Evolutionary conservation across 64 coral and sea anemone genomes (phyloP).

Genomic region (Anthopleura sola): DNA sequence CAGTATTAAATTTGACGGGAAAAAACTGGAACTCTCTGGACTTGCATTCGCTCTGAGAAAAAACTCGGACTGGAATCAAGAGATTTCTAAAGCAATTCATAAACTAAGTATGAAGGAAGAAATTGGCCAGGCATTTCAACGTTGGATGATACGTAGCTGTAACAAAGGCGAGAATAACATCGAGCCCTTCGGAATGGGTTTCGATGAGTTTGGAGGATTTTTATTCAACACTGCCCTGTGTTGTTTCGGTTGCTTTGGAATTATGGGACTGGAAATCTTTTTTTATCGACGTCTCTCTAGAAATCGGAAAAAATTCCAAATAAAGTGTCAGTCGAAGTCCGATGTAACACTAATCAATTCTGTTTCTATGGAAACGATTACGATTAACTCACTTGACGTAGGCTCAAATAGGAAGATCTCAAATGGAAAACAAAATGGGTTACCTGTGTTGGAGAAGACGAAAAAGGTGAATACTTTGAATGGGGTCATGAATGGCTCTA

Average conservation of each 20-base stretch:
- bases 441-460: not conserved
- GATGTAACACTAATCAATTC: not conserved
- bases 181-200: constrained; percentile 53
- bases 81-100: constrained; percentile 66
- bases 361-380: not conserved
- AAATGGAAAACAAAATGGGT: constrained; percentile 2
- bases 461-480: not conserved
- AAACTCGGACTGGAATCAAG: constrained; percentile 62
- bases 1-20: constrained; percentile 53
- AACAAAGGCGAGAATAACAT: constrained; percentile 38
- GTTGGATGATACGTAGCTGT: constrained; percentile 63
- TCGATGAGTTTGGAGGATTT: constrained; percentile 82
- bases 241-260: constrained; percentile 66
- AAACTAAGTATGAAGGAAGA: constrained; percentile 52
- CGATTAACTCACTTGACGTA: not conserved
- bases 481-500: too few relatives aligned
- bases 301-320: constrained; percentile 34
- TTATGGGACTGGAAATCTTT: constrained; percentile 61
- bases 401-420: not conserved
- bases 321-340: not conserved
- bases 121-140: constrained; percentile 46
- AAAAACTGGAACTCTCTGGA: constrained; percentile 40
- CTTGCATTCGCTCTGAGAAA: constrained; percentile 51
- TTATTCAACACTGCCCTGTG: constrained; percentile 86
- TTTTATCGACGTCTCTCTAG: constrained; percentile 62